These are phyloP conservation scores for Orthonychiurus folsomi DNA, from an alignment of 2,888 invertebrate genomes.

Conservation along the genomic window DNA sequence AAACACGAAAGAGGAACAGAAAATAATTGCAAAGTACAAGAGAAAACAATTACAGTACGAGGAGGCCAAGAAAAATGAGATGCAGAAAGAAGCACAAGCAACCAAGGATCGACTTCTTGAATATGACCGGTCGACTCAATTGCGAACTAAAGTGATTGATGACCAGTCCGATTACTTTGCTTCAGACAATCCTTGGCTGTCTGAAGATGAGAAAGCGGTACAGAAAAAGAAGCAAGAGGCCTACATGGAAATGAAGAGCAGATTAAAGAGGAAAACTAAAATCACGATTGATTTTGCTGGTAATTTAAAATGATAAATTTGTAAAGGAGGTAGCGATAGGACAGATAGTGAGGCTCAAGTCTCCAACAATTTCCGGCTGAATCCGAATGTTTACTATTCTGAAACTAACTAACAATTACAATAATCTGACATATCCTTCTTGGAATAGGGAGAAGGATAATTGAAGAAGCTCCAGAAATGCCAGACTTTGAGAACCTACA, in stretches of 20 bases:
- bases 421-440: constrained; percentile 9
- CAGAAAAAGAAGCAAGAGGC: constrained; percentile 59
- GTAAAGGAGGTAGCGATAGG: too few species aligned
- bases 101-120: constrained; percentile 73
- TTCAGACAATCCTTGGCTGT: constrained; percentile 70
- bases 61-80: constrained; percentile 41
- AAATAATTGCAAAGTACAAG: constrained; percentile 44
- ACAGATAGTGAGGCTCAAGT: too few species aligned
- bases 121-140: constrained; percentile 63
- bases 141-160: constrained; percentile 63
- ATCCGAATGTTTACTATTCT: background rate
- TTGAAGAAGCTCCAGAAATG: constrained; percentile 46
- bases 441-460: constrained; percentile 45
- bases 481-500: constrained; percentile 39
- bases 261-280: constrained; percentile 56
- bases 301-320: too few species aligned
- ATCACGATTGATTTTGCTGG: constrained; percentile 68
- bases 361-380: too few species aligned
- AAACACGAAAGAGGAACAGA: constrained; percentile 59
- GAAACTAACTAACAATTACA: background rate
- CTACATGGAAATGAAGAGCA: constrained; percentile 58
- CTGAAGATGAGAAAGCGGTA: constrained; percentile 58
- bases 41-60: constrained; percentile 23
- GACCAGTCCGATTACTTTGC: constrained; percentile 88
- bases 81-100: constrained; percentile 62